A percentile compares a stretch with the other conserved stretches of the same genome.
Conservation (phyloP, 2,113 vertebrate genomes). For the Phalacrocorax aristotelis region DNA sequence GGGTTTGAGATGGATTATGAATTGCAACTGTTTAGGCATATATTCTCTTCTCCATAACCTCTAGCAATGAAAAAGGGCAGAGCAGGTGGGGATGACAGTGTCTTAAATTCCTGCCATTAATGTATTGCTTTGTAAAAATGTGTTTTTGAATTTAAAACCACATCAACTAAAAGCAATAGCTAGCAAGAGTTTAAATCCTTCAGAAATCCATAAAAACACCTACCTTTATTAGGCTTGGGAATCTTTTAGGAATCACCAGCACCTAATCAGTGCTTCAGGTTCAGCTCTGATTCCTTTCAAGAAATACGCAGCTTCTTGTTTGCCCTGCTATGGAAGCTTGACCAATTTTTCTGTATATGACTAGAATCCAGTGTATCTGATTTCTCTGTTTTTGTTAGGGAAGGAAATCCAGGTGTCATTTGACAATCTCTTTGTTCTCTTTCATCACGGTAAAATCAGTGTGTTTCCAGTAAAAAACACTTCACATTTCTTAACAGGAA, state of each 20-base stretch:
- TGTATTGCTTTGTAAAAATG: neutral
- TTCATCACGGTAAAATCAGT: neutral
- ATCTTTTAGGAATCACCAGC: neutral
- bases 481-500: neutral
- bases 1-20: neutral
- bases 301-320: neutral
- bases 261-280: neutral
- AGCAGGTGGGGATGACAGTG: neutral
- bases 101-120: neutral
- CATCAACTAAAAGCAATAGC: neutral
- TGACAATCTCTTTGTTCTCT: neutral
- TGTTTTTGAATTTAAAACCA: neutral
- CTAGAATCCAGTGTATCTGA: neutral
- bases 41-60: neutral
- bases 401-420: neutral
- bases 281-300: neutral
- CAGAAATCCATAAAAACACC: neutral
- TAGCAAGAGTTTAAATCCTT: neutral
- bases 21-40: neutral
- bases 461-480: neutral
- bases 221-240: neutral
- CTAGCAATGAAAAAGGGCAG: neutral
- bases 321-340: neutral
- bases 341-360: neutral
- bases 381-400: neutral